Percentiles rank a stretch among this genome's conserved stretches.
Evolutionary conservation across 2,113 vertebrate species (phyloP).

Genomic region (Gallinago undulata): DNA sequence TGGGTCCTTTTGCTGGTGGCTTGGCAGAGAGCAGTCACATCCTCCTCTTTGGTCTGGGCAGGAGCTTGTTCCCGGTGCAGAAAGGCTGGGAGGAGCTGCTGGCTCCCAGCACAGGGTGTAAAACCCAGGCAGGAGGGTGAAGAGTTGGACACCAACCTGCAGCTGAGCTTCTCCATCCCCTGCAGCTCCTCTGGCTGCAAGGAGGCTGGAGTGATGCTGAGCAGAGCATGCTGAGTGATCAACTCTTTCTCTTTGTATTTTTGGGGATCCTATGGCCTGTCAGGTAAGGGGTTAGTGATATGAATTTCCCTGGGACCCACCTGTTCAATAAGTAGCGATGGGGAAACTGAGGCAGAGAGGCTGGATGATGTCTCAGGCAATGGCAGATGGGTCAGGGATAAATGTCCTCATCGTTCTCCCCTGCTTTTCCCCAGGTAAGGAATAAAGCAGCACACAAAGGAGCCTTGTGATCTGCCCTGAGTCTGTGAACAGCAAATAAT

Average conservation of each 20-base stretch:
- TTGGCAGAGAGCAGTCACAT: background rate
- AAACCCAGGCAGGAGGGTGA: background rate
- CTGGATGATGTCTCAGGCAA: background rate
- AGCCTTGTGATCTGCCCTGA: background rate
- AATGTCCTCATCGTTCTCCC: fast-evolving
- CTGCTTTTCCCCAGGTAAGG: background rate
- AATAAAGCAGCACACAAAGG: background rate
- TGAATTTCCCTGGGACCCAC: background rate
- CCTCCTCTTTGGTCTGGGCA: background rate
- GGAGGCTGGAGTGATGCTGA: background rate
- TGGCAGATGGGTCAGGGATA: background rate
- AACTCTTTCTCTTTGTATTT: background rate
- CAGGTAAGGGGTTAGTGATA: background rate
- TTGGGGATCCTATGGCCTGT: background rate
- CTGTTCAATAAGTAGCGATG: fast-evolving
- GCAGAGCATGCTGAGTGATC: fast-evolving
- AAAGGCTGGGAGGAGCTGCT: background rate
- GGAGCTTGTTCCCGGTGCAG: background rate
- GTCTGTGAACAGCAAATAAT: background rate
- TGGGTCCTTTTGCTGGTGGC: background rate
- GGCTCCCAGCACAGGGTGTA: background rate
- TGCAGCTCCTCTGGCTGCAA: background rate
- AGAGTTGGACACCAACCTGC: background rate
- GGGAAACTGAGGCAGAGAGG: conserved; percentile 7
- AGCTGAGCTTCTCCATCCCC: background rate